A percentile compares a stretch with the other conserved stretches of the same genome.
Conservation (phyloP, 1,140 invertebrate genomes). For the Schlechtendalia chinensis region DNA sequence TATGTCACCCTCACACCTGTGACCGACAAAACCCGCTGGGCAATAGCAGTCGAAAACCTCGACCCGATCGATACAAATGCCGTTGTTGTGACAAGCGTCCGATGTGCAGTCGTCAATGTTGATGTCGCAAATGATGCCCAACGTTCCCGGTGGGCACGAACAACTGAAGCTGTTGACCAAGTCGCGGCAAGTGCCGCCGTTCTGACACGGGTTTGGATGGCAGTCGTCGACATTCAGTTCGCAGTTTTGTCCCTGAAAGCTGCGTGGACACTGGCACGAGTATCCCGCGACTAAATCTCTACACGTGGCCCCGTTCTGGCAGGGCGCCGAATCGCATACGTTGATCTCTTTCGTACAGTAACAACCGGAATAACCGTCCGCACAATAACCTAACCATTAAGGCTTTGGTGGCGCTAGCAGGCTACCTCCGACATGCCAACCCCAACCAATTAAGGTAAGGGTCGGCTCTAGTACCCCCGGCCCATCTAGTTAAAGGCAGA, state of each 20-base stretch:
- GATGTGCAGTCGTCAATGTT: constrained; percentile 85
- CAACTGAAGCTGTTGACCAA: constrained; percentile 83
- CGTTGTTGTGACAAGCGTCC: constrained; percentile 92
- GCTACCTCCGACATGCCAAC: too few species aligned
- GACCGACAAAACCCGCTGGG: constrained; percentile 84
- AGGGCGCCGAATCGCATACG: constrained; percentile 83
- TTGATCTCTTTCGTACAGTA: constrained; percentile 88
- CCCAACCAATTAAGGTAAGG: too few species aligned
- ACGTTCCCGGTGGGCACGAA: constrained; percentile 85
- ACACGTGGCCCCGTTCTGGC: constrained; percentile 85
- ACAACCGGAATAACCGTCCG: constrained; percentile 83
- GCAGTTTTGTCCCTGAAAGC: constrained; percentile 92
- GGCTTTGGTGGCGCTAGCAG: too few species aligned
- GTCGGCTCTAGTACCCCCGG: too few species aligned
- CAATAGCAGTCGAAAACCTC: constrained; percentile 89
- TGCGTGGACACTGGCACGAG: constrained; percentile 80
- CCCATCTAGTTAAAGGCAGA: too few species aligned
- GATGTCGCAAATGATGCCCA: constrained; percentile 86
- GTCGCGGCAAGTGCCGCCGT: constrained; percentile 89
- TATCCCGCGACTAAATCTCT: constrained; percentile 81
- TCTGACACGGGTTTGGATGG: constrained; percentile 83
- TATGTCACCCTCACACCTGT: constrained; percentile 87
- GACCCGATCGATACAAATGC: constrained; percentile 86
- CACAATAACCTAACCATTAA: too few species aligned
- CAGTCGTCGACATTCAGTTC: constrained; percentile 92